Base-by-base conservation (phyloP, 2,113 vertebrate species). In the Neodontobutis hainanensis region DNA sequence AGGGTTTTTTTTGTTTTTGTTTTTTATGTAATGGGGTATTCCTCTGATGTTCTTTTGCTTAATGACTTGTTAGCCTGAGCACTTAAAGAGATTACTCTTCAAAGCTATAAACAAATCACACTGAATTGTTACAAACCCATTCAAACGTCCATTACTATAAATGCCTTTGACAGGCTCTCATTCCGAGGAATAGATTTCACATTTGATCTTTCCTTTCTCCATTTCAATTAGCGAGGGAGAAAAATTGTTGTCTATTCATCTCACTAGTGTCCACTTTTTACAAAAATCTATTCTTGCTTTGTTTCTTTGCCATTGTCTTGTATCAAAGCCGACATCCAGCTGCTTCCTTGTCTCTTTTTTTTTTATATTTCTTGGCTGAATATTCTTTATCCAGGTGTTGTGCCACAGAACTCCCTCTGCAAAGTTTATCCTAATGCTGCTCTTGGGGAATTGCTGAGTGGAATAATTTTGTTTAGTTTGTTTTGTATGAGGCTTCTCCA, bases 311-410 rank as follows among this genome's bases (percentile, higher is more conserved):
- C 44, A 57, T 43, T 42, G 11, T 40, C 0, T 4, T 2, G 56
- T 61, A 72, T 73, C 57, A 69, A 62, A 81, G 60, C 52, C 12
- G 19, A 68, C 73, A 66, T 34, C 53, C 43, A 19, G 66, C 74
- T 65, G 48, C 67, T 8, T 27, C 7, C n/a, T 14, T 70, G 55
- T 48, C 42, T 40, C 53, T 46, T 73, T 47, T 43, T 47, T 43
- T 53, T 43, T 48, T 6, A 14, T 42, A 19, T 56, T 59, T 58
- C 16, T 57, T 45, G 50, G 55, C 43, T 10, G 6, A 60, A 35
- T 58, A 56, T 48, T 56, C 42, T 16, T 48, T 40, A 27, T 11
- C 16, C 44, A 11, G 6, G 45, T 57, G 55, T 42, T 5, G 40
- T 0, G 5, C 6, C 2, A 27, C 19, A 27, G 2, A 73, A 4